These are phyloP conservation scores for Agonopterix arenella DNA, from an alignment of 2,888 invertebrate genomes.

Conservation along the genomic window DNA sequence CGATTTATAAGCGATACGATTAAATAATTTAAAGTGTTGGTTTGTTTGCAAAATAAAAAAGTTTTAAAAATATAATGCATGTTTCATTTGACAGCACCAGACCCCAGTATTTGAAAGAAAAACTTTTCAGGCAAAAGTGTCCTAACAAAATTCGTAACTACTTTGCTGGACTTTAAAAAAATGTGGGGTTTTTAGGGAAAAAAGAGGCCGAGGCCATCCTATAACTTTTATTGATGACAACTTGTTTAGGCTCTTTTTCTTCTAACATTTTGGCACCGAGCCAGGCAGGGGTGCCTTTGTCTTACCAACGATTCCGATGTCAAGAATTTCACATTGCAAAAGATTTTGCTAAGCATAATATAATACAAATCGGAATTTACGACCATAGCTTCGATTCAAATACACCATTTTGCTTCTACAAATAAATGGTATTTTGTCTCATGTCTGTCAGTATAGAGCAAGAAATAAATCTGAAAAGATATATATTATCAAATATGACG, in stretches of 20 bases:
- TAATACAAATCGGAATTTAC: conserved; percentile 4
- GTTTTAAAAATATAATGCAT: no score
- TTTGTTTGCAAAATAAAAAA: no score
- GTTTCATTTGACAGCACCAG: no score
- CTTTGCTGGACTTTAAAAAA: neutral
- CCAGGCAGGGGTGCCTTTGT: conserved; percentile 47
- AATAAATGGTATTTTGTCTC: no score
- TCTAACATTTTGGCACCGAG: conserved; percentile 36
- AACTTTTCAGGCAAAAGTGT: neutral
- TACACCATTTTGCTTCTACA: no score
- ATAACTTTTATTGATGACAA: conserved; percentile 58
- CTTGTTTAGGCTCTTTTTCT: conserved; percentile 31
- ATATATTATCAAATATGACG: no score
- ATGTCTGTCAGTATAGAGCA: no score
- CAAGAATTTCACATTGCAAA: conserved; percentile 6
- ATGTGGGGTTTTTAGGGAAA: conserved; percentile 21
- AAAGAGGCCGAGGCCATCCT: conserved; percentile 31
- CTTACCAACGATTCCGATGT: conserved; percentile 26
- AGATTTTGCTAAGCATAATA: neutral
- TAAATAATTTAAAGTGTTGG: no score
- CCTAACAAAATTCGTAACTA: neutral
- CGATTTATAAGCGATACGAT: no score
- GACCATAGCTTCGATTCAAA: neutral
- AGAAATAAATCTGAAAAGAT: no score
- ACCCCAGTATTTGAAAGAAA: neutral